Evolutionary conservation across 2,888 invertebrate species (phyloP).

Genomic region (Allophyes oxyacanthae): DNA sequence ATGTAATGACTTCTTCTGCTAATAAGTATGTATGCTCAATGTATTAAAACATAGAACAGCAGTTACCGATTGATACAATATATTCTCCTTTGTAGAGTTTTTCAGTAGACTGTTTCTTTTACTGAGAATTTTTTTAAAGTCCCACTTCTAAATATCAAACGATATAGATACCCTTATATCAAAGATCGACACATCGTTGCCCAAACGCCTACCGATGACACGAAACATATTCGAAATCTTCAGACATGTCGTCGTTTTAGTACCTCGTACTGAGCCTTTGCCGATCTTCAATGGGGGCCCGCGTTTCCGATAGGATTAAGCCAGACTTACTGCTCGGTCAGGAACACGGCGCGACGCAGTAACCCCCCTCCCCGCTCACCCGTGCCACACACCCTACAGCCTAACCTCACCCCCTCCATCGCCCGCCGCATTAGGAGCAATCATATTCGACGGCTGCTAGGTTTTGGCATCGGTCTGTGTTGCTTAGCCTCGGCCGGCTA

Average conservation of each 20-base stretch:
- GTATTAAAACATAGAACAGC: no score
- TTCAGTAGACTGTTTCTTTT: no score
- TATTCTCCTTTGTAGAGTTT: no score
- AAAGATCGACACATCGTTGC: slow-evolving; percentile 33
- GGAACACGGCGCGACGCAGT: slow-evolving; percentile 84
- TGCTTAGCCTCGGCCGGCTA: slow-evolving; percentile 83
- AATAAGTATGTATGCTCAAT: no score
- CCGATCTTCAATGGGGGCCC: slow-evolving; percentile 87
- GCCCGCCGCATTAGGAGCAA: slow-evolving; percentile 86
- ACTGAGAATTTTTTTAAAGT: background rate
- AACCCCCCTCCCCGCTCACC: slow-evolving; percentile 60
- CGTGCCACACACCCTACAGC: slow-evolving; percentile 59
- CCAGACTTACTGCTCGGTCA: slow-evolving; percentile 89
- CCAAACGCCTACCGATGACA: slow-evolving; percentile 30
- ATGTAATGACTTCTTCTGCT: no score
- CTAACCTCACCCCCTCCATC: slow-evolving; percentile 65
- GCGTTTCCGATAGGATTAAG: slow-evolving; percentile 89
- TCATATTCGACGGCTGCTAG: slow-evolving; percentile 88
- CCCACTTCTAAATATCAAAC: background rate
- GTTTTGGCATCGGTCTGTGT: slow-evolving; percentile 87
- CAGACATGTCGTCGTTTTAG: slow-evolving; percentile 71
- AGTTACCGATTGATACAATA: no score
- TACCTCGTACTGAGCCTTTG: slow-evolving; percentile 68
- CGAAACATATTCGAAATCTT: slow-evolving; percentile 67
- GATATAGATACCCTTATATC: slow-evolving; percentile 5